Base-by-base conservation (phyloP, 2,797 vertebrate genomes). In the Thamnophis elegans region DNA sequence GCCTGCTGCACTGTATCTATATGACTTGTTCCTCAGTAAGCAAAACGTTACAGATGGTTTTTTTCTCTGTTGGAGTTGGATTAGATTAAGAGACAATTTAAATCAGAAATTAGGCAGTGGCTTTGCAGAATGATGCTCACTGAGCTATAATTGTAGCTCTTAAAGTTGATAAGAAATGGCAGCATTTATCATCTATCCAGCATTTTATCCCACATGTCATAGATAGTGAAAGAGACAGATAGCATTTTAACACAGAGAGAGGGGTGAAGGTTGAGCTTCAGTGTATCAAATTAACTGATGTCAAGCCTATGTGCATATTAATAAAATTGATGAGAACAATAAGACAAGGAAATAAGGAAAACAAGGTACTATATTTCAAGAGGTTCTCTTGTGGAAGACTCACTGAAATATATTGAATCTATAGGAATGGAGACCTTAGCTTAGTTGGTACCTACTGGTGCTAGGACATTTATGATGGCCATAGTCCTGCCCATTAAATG, bases 231-330 rank as follows among this genome's bases (percentile, higher is more conserved):
- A 53, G 25, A 92, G 92, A 73, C 87, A 5, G 32, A 92, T 82
- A 90, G 88, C 93, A 91, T 96, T 96, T 96, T 95, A 94, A 95
- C 88, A 91, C 86, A 93, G 94, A 93, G 87, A n/a, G 85, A 47
- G 94, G 93, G 94, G 28, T 90, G 95, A 94, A 95, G 91, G 85
- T 78, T 93, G 91, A 96, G 91, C 55, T 95, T 94, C 62, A 20
- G 55, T 9, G 62, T 59, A 95, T 94, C 1, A 73, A 87, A 87
- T 87, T 10, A 88, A 14, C 10, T 54, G 85, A 32, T 88, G 14
- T 59, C 54, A 85, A 90, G 13, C 73, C 36, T 73, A 4, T 59
- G 5, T 59, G 22, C 3, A 0, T 47, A 6, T 58, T 25, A 88
- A 59, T 88, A 59, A 54, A n/a, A 47, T 22, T 42, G 32, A 59